Percentiles rank a stretch among this genome's conserved stretches.
Conservation (phyloP, 2,113 vertebrate species). For the Monarcha castaneiventris region DNA sequence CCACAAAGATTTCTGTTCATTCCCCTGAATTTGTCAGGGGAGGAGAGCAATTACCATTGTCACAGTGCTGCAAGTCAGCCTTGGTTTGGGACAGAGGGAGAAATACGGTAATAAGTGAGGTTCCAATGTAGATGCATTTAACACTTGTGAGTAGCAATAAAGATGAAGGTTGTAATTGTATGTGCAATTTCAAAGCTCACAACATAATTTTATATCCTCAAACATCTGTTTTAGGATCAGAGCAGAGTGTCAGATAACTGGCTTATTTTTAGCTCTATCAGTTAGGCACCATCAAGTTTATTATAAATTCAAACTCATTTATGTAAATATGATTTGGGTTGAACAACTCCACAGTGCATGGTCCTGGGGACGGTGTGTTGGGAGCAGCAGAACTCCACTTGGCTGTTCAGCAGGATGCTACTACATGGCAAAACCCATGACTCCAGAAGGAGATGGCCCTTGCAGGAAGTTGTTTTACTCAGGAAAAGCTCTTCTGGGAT, state of each 20-base stretch:
- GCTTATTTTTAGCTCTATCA: constrained; percentile 22
- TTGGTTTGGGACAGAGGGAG: neutral
- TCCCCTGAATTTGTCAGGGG: neutral
- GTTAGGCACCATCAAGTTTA: constrained; percentile 62
- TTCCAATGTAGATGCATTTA: constrained; percentile 27
- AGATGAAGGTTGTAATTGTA: constrained; percentile 56
- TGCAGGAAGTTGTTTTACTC: neutral
- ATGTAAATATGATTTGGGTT: neutral
- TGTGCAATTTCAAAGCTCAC: constrained; percentile 35
- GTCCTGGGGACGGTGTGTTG: neutral
- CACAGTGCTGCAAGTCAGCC: neutral
- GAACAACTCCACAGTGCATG: neutral
- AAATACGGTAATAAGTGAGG: constrained; percentile 2
- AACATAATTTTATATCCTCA: constrained; percentile 29
- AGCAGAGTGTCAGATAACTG: constrained; percentile 47
- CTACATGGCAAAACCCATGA: neutral
- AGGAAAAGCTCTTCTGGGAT: neutral
- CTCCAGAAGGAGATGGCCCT: neutral
- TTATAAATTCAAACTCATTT: constrained; percentile 59
- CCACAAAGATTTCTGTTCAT: neutral
- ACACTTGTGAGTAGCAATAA: constrained; percentile 60
- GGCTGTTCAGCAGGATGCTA: neutral
- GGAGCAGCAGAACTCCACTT: neutral
- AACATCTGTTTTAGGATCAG: constrained; percentile 67
- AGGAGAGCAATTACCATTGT: constrained; percentile 21